Percentiles rank a stretch among this genome's conserved stretches.
Evolutionary conservation across 2,888 invertebrate species (phyloP).

Genomic region (Drosophila hamatofila): DNA sequence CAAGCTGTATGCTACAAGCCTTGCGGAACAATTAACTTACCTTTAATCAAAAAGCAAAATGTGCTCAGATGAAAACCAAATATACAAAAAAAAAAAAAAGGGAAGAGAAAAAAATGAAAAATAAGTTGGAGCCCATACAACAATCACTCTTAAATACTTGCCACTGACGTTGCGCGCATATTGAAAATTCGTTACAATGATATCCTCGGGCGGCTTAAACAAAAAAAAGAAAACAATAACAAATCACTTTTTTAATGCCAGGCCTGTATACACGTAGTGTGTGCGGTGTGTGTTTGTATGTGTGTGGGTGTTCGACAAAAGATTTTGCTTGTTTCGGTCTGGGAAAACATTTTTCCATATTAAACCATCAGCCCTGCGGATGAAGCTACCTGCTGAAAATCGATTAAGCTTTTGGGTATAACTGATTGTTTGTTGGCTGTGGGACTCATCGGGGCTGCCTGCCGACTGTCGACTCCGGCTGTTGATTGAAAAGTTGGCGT

Average conservation of each 20-base stretch:
- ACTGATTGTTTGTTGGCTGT: constrained; percentile 65
- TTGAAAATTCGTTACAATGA: constrained; percentile 66
- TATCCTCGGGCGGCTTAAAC: constrained; percentile 58
- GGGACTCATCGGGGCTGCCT: constrained; percentile 31
- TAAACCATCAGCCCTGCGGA: constrained; percentile 52
- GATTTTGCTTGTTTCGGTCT: constrained; percentile 63
- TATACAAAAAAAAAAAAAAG: not conserved
- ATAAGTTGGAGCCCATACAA: constrained; percentile 23
- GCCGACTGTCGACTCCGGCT: constrained; percentile 24
- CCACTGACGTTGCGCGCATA: constrained; percentile 58
- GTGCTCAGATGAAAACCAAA: constrained; percentile 20
- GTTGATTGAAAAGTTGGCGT: constrained; percentile 66
- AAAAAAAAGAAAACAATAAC: constrained; percentile 56
- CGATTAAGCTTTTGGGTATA: constrained; percentile 69
- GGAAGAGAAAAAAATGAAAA: not conserved
- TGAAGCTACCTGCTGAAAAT: constrained; percentile 65
- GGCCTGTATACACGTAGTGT: constrained; percentile 27
- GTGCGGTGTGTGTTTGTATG: constrained; percentile 11
- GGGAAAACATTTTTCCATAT: constrained; percentile 68
- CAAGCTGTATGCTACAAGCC: not conserved
- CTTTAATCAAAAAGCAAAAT: constrained; percentile 11
- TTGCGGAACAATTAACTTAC: constrained; percentile 13
- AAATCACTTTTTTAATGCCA: constrained; percentile 66
- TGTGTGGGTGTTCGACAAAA: constrained; percentile 60
- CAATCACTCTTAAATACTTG: constrained; percentile 66